Percentiles rank a stretch among this genome's conserved stretches.
phyloP scores from a whole-genome alignment of 2,888 invertebrate species.

The Leptinotarsa rubiginosa region DNA sequence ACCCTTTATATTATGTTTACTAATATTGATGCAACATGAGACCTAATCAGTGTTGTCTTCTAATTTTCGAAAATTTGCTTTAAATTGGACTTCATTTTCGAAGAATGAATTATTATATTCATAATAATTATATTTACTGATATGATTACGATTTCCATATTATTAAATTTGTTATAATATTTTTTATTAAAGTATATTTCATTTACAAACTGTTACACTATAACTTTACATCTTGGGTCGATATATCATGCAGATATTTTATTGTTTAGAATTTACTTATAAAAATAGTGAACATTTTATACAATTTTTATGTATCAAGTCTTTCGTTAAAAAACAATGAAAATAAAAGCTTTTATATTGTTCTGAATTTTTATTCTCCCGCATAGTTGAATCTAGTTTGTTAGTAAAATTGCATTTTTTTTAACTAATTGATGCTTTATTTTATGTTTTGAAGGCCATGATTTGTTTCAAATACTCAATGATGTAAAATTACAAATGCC shows the following conservation, averaged over 20 bases:
- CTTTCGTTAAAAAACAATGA: constrained; percentile 11
- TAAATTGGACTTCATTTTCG: no score
- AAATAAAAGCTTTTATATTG: constrained; percentile 21
- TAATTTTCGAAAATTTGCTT: not conserved
- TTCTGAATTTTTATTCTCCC: not conserved
- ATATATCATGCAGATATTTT: constrained; percentile 13
- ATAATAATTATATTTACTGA: not conserved
- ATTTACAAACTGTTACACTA: constrained; percentile 6
- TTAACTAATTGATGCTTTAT: no score
- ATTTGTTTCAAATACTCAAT: no score
- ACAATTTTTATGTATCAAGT: constrained; percentile 13
- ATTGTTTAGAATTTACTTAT: not conserved
- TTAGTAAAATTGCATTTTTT: no score
- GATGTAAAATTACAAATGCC: no score
- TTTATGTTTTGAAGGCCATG: no score
- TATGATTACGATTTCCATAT: not conserved
- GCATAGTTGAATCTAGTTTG: no score
- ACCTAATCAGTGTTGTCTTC: not conserved
- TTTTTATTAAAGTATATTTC: not conserved
- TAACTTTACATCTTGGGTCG: not conserved
- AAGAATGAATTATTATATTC: no score
- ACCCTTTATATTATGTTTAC: not conserved
- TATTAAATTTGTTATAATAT: not conserved
- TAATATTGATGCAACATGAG: not conserved
- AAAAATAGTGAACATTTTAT: constrained; percentile 14